Conservation (phyloP, 2,797 vertebrate species). For the Lacerta bilineata region DNA sequence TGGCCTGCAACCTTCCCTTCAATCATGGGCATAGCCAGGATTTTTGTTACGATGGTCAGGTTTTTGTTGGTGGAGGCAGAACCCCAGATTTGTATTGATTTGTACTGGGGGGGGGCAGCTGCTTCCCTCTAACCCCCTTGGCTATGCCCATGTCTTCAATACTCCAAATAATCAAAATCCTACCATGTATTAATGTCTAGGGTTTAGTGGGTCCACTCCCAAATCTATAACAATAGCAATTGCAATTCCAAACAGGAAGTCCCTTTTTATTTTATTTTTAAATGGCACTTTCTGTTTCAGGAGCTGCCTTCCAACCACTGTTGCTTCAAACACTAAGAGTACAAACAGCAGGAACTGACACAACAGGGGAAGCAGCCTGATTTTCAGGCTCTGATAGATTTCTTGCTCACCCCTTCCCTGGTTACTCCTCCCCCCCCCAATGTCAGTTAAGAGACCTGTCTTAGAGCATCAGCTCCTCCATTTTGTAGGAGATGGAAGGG, state of each 20-base stretch:
- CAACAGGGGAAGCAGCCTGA: background rate
- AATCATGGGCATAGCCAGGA: too few species aligned
- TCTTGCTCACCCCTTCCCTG: background rate
- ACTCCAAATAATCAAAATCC: too few species aligned
- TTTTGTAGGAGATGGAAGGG: conserved; percentile 2
- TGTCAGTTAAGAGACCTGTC: background rate
- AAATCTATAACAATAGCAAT: background rate
- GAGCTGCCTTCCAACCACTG: background rate
- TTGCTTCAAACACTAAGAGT: background rate
- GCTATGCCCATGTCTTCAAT: background rate
- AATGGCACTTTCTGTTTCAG: background rate
- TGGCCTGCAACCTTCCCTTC: too few species aligned
- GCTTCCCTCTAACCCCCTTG: too few species aligned
- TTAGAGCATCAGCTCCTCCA: background rate
- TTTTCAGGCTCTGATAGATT: background rate
- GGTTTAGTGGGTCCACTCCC: background rate
- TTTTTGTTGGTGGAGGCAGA: too few species aligned
- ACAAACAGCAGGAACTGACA: background rate
- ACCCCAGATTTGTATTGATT: too few species aligned
- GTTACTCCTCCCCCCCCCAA: background rate
- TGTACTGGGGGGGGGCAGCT: too few species aligned
- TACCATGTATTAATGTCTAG: background rate
- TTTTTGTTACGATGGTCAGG: too few species aligned
- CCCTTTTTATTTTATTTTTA: background rate
- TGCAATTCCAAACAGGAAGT: too few species aligned